A percentile compares a stretch with the other conserved stretches of the same genome.
phyloP scores from a whole-genome alignment of 1,140 invertebrate species.

The Caenorhabditis brenneri region DNA sequence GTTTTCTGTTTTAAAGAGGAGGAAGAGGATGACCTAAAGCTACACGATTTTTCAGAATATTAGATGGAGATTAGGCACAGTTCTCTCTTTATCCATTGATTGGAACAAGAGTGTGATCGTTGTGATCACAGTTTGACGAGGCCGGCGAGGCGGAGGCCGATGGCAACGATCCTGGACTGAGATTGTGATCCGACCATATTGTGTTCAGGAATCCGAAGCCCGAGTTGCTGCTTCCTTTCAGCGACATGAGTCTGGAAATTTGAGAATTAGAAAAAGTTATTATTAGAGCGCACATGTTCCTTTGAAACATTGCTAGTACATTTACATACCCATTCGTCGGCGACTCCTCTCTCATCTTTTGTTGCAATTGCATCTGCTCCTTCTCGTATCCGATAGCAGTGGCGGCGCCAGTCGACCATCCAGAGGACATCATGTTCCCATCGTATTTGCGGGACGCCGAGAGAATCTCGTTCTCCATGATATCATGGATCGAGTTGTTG shows the following conservation, averaged over 20 bases:
- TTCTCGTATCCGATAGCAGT: not conserved
- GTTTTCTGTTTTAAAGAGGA: not conserved
- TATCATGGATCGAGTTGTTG: constrained; percentile 38
- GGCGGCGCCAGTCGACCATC: not conserved
- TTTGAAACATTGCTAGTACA: too few relatives aligned
- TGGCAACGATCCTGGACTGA: constrained; percentile 2
- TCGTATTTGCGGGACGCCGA: not conserved
- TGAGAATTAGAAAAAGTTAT: too few relatives aligned
- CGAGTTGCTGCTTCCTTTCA: constrained; percentile 11
- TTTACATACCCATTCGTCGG: not conserved
- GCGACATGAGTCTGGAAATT: not conserved
- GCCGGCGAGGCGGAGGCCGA: not conserved
- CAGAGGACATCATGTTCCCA: not conserved
- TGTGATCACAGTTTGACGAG: not conserved
- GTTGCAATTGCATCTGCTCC: not conserved
- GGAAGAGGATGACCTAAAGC: too few relatives aligned
- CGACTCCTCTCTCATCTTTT: not conserved
- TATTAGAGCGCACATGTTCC: not conserved
- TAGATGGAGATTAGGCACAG: not conserved
- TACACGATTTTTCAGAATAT: not conserved
- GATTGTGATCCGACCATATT: constrained; percentile 14
- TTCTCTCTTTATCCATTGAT: not conserved
- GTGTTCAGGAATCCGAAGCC: constrained; percentile 23
- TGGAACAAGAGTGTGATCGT: constrained; percentile 20
- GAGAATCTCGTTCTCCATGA: not conserved